These are phyloP conservation scores for Sturmia bella DNA, from an alignment of 2,888 invertebrate species.

Conservation along the genomic window DNA sequence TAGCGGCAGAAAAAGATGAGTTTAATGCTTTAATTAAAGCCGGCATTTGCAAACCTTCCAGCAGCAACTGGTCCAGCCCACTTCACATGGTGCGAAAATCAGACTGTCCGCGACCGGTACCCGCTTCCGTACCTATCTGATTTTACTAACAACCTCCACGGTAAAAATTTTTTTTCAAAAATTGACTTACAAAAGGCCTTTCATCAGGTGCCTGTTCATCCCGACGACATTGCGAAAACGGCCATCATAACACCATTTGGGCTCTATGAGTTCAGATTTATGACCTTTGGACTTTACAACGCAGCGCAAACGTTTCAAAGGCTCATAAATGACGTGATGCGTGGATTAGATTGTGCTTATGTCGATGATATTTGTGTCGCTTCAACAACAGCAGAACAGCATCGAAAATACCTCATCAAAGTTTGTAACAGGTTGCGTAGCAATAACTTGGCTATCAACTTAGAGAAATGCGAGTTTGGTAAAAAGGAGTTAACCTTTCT, in stretches of 20 bases:
- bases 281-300: slow-evolving; percentile 20
- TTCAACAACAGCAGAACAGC: neutral
- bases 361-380: slow-evolving; percentile 40
- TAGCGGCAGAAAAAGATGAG: slow-evolving; percentile 19
- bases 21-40: slow-evolving; percentile 71
- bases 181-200: too few species aligned
- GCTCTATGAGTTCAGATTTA: slow-evolving; percentile 26
- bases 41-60: slow-evolving; percentile 81
- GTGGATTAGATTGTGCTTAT: slow-evolving; percentile 30
- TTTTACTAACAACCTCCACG: slow-evolving; percentile 23
- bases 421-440: slow-evolving; percentile 10
- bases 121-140: slow-evolving; percentile 28
- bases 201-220: neutral
- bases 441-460: slow-evolving; percentile 34
- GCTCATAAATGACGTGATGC: slow-evolving; percentile 58
- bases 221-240: slow-evolving; percentile 21
- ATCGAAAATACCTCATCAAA: neutral
- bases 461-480: slow-evolving; percentile 54
- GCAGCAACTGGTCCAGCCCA: slow-evolving; percentile 79
- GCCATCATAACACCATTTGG: slow-evolving; percentile 46
- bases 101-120: slow-evolving; percentile 33
- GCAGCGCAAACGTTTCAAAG: slow-evolving; percentile 62
- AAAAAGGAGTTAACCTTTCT: slow-evolving; percentile 39
- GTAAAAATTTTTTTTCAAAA: slow-evolving; percentile 26
- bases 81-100: slow-evolving; percentile 73